Conservation (phyloP, 2,113 vertebrate species). For the Psilopogon haemacephalus region DNA sequence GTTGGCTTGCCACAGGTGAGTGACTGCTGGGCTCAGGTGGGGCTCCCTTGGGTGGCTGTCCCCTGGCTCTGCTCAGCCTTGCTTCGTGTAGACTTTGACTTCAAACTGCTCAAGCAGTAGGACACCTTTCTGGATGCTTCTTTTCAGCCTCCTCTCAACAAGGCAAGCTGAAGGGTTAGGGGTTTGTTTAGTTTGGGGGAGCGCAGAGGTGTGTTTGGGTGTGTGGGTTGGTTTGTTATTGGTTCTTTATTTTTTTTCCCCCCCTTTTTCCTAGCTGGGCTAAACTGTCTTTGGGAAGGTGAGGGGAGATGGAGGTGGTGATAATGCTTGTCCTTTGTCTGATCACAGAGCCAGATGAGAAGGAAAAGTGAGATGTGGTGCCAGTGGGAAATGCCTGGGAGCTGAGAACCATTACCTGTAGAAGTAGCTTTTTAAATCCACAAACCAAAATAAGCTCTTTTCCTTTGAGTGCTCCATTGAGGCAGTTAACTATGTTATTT, state of each 20-base stretch:
- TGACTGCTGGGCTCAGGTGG: background rate
- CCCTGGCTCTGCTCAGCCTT: background rate
- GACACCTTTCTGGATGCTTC: background rate
- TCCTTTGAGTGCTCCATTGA: background rate
- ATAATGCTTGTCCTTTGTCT: background rate
- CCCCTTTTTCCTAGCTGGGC: background rate
- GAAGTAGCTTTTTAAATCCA: background rate
- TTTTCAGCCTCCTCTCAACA: background rate
- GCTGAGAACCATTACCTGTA: background rate
- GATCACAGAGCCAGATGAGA: background rate
- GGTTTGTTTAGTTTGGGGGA: background rate
- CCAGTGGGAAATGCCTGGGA: background rate
- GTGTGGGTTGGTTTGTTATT: background rate
- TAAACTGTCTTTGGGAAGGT: background rate
- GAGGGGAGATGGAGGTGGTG: background rate
- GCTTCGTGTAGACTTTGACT: background rate
- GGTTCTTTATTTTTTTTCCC: background rate
- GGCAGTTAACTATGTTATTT: background rate
- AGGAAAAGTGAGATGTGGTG: background rate
- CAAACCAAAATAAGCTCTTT: background rate
- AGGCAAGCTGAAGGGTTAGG: background rate
- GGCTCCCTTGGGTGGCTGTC: background rate
- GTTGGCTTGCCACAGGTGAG: conserved; percentile 62
- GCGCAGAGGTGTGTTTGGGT: no score
- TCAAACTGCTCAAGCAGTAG: background rate